Percentiles rank a stretch among this genome's conserved stretches.
These are phyloP conservation scores for Cynopterus brachyotis DNA, from an alignment of 2,113 vertebrate species.

Conservation along the genomic window DNA sequence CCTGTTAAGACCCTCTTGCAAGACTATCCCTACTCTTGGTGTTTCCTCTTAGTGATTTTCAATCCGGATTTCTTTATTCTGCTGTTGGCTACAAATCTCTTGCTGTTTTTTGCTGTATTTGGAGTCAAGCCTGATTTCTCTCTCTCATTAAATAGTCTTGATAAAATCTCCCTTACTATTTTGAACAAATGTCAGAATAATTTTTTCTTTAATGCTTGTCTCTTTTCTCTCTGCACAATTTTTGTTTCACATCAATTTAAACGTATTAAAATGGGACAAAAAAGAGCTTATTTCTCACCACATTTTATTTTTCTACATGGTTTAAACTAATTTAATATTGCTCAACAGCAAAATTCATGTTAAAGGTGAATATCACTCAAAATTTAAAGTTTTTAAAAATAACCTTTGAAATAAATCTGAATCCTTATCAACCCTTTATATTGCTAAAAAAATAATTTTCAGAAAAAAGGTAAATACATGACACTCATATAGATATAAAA, in stretches of 20 bases:
- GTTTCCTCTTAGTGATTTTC: neutral
- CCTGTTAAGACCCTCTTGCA: neutral
- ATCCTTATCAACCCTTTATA: constrained; percentile 17
- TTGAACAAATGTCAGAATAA: neutral
- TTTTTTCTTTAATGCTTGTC: neutral
- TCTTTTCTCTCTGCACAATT: neutral
- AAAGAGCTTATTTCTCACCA: neutral
- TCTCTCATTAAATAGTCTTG: neutral
- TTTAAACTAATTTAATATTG: constrained; percentile 35
- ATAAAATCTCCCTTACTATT: neutral
- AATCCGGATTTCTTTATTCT: neutral
- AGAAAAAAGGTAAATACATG: constrained; percentile 19
- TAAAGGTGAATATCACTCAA: neutral
- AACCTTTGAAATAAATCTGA: constrained; percentile 24
- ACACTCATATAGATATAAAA: neutral
- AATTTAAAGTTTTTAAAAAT: constrained; percentile 36
- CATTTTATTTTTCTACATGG: constrained; percentile 15
- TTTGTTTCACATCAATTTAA: neutral
- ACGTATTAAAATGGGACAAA: neutral
- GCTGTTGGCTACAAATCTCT: neutral
- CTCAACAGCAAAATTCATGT: neutral
- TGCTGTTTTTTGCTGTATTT: neutral
- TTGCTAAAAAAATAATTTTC: constrained; percentile 35
- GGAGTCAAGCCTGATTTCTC: neutral
- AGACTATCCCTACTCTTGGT: neutral